Conservation (phyloP, 2,888 invertebrate species). For the Mythimna albipuncta region DNA sequence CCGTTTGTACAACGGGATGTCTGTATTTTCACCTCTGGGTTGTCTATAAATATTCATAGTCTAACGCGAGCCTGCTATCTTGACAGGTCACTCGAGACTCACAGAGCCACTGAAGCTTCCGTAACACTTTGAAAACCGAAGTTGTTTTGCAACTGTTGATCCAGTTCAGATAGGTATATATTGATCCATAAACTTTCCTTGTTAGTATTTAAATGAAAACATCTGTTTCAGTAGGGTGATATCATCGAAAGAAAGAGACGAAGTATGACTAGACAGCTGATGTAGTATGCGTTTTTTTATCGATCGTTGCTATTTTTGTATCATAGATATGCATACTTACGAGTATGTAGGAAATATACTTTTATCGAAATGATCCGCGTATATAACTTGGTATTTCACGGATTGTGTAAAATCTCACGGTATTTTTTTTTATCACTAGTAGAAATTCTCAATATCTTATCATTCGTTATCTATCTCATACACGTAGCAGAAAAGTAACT, state of each 20-base stretch:
- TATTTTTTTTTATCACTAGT: constrained; percentile 9
- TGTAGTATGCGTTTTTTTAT: constrained; percentile 1
- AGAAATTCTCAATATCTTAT: constrained; percentile 23
- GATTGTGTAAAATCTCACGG: not conserved
- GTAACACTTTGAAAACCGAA: constrained; percentile 22
- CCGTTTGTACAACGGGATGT: not conserved
- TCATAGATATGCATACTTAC: constrained; percentile 2
- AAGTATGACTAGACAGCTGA: constrained; percentile 6
- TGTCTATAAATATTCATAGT: constrained; percentile 74
- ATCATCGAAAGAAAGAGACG: not conserved
- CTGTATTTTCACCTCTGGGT: constrained; percentile 44
- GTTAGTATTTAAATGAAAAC: constrained; percentile 1
- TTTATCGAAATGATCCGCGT: not conserved
- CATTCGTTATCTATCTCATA: constrained; percentile 4
- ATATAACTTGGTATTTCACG: not conserved
- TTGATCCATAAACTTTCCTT: constrained; percentile 7
- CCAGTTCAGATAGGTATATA: not conserved
- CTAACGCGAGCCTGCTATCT: constrained; percentile 60
- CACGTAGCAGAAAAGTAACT: not conserved
- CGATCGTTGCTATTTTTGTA: constrained; percentile 6
- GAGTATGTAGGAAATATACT: not conserved
- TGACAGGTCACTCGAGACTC: constrained; percentile 62
- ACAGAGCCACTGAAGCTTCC: constrained; percentile 34
- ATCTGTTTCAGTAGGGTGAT: not conserved
- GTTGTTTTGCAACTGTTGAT: constrained; percentile 22